Percentiles rank a stretch among this genome's conserved stretches.
phyloP scores from a whole-genome alignment of 2,797 vertebrate species.

The Sparidentex hasta region DNA sequence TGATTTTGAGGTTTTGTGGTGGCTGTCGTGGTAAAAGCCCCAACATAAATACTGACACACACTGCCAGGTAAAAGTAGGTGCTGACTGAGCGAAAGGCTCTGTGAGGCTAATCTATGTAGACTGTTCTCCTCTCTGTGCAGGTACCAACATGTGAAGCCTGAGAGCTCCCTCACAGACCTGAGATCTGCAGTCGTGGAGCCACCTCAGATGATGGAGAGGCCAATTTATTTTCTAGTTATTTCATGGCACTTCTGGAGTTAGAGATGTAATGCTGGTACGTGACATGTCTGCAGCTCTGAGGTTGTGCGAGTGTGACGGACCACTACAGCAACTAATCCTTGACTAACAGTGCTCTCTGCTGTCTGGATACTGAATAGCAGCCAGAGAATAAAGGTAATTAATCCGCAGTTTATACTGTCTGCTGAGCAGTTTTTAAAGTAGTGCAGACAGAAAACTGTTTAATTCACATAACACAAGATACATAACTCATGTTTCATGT shows the following conservation, averaged over 20 bases:
- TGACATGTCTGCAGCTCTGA: conserved; percentile 1
- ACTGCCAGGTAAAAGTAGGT: not conserved
- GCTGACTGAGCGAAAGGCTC: conserved; percentile 13
- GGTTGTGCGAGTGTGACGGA: not conserved
- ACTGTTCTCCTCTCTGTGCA: not conserved
- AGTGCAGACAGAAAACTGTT: not conserved
- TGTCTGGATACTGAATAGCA: conserved; percentile 49
- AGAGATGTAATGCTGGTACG: not conserved
- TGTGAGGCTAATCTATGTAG: conserved; percentile 6
- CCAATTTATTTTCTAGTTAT: conserved; percentile 32
- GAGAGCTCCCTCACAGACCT: conserved; percentile 22
- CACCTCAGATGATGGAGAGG: conserved; percentile 32
- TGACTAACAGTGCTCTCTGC: conserved; percentile 60
- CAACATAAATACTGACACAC: conserved; percentile 7
- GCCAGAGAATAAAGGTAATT: too few species aligned
- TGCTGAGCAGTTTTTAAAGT: not conserved
- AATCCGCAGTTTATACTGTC: not conserved
- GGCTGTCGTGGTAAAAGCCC: not conserved
- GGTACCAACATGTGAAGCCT: conserved; percentile 18
- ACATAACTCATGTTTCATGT: not conserved
- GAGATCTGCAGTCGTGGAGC: conserved; percentile 20
- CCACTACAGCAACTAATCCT: not conserved
- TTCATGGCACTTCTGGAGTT: conserved; percentile 6
- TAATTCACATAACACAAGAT: not conserved
- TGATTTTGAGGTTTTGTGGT: not conserved